Evolutionary conservation across 2,888 invertebrate genomes (phyloP), one percentile per base, ranked within the genome.

Genomic region (Drosophila neotestacea): DNA sequence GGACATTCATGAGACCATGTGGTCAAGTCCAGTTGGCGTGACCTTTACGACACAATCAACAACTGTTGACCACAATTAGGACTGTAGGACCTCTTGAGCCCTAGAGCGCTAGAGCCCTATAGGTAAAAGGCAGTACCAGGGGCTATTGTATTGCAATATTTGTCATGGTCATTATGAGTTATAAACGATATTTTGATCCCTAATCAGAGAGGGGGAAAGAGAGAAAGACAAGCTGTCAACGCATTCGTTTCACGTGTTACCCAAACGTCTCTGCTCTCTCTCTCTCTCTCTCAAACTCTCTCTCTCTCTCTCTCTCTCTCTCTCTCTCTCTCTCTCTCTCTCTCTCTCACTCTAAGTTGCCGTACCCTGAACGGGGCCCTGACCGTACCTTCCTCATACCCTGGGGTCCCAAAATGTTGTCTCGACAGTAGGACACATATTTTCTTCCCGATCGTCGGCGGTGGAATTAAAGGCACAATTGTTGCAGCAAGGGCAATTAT

Each of bases 131-230:
- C 32, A 52, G 41, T 54, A 54, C 32, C 48, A 42, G 30, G 48
- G 39, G 16, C 48, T 51, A 75, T 80, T 76, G 68, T 73, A 80
- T 73, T 73, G 66, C 51, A 74, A 71, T 79, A 79, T 83, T 82
- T 81, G 78, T 84, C 82, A 85, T 82, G 83, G 81, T 85, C 85
- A 81, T 87, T 85, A 81, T 79, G 83, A 77, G 83, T 79, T 85
- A 85, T 87, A 85, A 85, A 82, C 85, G 85, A 83, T 87, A 79
- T 85, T 85, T 87, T 85, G 85, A 85, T 82, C 85, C 84, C 78
- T 85, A 82, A 86, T 85, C 84, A 82, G 51, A 30, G 42, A 61
- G 51, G 16, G 46, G 39, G 46, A 50, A 47, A 59, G 36, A 22
- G 48, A n/a, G 38, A 10, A 16, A n/a, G 6, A 28, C 82, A 80